A percentile compares a stretch with the other conserved stretches of the same genome.
Conservation (phyloP, 2,888 invertebrate genomes). For the Hartigia nigra region DNA sequence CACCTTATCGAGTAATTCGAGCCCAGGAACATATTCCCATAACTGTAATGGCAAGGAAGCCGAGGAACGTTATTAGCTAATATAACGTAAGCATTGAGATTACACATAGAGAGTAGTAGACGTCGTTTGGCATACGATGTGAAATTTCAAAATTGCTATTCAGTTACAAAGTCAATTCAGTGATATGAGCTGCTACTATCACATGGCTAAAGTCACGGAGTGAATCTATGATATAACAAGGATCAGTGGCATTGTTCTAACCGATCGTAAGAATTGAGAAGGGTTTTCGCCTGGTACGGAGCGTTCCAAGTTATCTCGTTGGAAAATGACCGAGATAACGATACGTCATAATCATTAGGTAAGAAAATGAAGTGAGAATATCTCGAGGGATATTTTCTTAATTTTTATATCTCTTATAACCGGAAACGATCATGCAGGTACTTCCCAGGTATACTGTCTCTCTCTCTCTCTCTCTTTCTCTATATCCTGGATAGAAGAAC, state of each 20-base stretch:
- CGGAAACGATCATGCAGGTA: not conserved
- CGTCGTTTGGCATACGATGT: not conserved
- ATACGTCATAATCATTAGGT: constrained; percentile 22
- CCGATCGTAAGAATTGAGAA: constrained; percentile 34
- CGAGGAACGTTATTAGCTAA: not conserved
- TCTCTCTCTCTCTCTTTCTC: too few species aligned
- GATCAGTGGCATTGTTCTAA: constrained; percentile 22
- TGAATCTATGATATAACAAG: constrained; percentile 6
- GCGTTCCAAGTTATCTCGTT: not conserved
- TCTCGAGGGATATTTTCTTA: not conserved
- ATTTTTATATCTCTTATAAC: not conserved
- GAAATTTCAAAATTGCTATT: not conserved
- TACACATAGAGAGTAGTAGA: not conserved
- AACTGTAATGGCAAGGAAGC: not conserved
- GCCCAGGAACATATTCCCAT: not conserved
- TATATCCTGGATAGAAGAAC: not conserved
- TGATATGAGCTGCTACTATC: not conserved
- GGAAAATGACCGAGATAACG: constrained; percentile 11
- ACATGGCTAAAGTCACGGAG: not conserved
- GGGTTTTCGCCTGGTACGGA: constrained; percentile 19
- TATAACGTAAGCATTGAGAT: not conserved
- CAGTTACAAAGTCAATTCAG: not conserved
- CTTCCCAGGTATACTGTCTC: too few species aligned
- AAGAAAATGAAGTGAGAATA: not conserved
- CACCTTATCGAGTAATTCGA: not conserved